Base-by-base conservation (phyloP, 2,797 vertebrate species). In the Epinephelus malabaricus region DNA sequence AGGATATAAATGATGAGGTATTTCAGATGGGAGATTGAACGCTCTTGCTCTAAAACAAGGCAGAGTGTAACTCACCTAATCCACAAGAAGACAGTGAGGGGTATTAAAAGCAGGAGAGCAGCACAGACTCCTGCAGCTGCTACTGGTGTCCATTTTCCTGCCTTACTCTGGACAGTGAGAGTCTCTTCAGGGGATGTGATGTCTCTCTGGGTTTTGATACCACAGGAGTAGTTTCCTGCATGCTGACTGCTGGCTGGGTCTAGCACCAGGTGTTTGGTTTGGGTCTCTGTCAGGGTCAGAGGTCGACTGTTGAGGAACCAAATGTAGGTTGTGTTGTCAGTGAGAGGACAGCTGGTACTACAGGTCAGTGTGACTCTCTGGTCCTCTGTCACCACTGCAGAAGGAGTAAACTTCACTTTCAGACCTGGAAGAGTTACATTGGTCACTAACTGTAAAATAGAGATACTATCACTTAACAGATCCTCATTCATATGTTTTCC, bases 321-420 rank as follows among this genome's bases (percentile, higher is more conserved):
- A 5, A 30, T 23, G 49, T 79, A 85, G 64, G 6, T 40, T 17
- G 23, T 65, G 40, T 76, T 17, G 5, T 51, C 30, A 12, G 70
- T 0, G 1, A 66, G 73, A 43, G 79, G 79, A 46, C 84, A 86
- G 47, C 76, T 82, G 59, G 84, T 82, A 0, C 17, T 58, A 73
- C 84, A 86, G 43, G 64, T 82, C 18, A 82, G 38, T 14, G 63
- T 59, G 54, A 76, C 79, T 55, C 4, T 69, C 64, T 82, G 83
- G 46, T 25, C 83, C 21, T 66, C 51, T 51, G 60, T 63, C 76
- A 79, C 73, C 38, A 6, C 46, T 12, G 61, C 73, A 38, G 61
- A 73, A 47, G 2, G 59, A 6, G 34, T 34, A 34, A 63, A 5
- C 12, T 17, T 55, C 25, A 82, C 73, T 34, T 11, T 67, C 50